Percentiles rank a stretch among this genome's conserved stretches.
Conservation (phyloP, 2,113 vertebrate species). For the Crotophaga sulcirostris region DNA sequence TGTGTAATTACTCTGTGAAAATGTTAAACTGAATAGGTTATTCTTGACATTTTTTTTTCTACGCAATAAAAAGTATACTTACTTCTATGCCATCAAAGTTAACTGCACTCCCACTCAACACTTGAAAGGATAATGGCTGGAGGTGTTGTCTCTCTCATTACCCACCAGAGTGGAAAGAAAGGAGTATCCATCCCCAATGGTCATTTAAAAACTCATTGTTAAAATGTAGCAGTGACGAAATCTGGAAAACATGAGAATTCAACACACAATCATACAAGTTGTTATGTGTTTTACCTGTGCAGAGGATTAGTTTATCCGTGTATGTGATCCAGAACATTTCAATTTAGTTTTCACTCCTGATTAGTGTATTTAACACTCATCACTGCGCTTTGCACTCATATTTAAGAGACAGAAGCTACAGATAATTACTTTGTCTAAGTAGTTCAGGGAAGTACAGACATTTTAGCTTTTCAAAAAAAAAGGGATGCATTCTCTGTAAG, state of each 20-base stretch:
- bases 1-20: constrained; percentile 63
- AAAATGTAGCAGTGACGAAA: constrained; percentile 75
- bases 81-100: constrained; percentile 66
- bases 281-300: not conserved
- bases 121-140: constrained; percentile 64
- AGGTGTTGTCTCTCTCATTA: constrained; percentile 80
- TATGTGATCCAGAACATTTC: not conserved
- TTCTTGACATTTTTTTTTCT: constrained; percentile 30
- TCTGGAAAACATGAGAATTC: constrained; percentile 73
- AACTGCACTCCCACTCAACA: constrained; percentile 72
- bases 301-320: not conserved
- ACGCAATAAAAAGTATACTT: constrained; percentile 59
- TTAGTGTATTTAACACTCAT: constrained; percentile 2
- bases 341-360: constrained; percentile 7
- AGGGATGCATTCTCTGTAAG: not conserved
- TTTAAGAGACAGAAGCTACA: constrained; percentile 21
- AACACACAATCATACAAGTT: not conserved
- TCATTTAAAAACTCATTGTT: constrained; percentile 80
- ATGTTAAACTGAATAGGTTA: constrained; percentile 66
- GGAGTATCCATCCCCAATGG: constrained; percentile 66
- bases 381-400: not conserved
- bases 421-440: not conserved
- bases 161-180: constrained; percentile 68
- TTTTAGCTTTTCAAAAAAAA: not conserved
- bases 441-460: not conserved